phyloP scores from a whole-genome alignment of 2,888 invertebrate genomes.

The Leuctra nigra region DNA sequence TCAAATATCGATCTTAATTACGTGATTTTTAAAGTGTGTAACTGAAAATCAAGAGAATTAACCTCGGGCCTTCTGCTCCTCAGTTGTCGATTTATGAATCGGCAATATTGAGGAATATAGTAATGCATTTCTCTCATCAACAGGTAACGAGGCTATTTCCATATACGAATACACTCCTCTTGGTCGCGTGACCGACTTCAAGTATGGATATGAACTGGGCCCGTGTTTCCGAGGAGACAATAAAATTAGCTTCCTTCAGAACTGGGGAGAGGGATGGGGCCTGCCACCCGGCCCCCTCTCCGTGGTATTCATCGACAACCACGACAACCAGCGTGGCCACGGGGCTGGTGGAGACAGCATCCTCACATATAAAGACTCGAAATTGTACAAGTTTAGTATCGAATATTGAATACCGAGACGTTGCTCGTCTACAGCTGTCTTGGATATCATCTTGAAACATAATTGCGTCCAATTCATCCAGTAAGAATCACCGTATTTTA shows the following conservation, averaged over 20 bases:
- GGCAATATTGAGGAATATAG: too few species aligned
- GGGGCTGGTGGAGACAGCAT: conserved; percentile 34
- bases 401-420: too few species aligned
- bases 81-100: too few species aligned
- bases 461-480: too few species aligned
- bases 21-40: too few species aligned
- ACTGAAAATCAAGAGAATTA: too few species aligned
- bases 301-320: conserved; percentile 44
- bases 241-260: conserved; percentile 54
- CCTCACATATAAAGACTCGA: conserved; percentile 38
- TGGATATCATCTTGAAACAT: too few species aligned
- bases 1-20: too few species aligned
- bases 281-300: conserved; percentile 34
- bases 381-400: conserved; percentile 38
- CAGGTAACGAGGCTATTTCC: conserved; percentile 3
- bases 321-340: conserved; percentile 42
- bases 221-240: conserved; percentile 52
- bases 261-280: conserved; percentile 45
- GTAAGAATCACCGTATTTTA: too few species aligned
- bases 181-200: conserved; percentile 71
- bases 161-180: conserved; percentile 35
- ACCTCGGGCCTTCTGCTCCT: too few species aligned
- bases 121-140: too few species aligned
- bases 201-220: conserved; percentile 48
- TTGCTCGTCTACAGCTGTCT: too few species aligned